Conservation (phyloP, 2,113 vertebrate genomes). For the Struthidea cinerea region DNA sequence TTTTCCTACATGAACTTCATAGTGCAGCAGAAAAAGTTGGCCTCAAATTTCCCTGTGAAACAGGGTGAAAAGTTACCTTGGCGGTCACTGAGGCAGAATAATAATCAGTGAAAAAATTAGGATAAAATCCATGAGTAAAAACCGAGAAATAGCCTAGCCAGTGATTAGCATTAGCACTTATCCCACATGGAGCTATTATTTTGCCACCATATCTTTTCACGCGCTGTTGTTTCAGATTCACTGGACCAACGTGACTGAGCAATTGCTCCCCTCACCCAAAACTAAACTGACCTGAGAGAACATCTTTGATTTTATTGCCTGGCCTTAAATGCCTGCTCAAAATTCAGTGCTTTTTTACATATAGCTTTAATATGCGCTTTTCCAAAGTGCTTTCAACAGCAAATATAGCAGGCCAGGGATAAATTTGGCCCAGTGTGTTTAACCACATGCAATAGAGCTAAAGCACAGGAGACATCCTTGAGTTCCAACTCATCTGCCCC, state of each 20-base stretch:
- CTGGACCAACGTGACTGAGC: not conserved
- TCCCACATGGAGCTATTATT: not conserved
- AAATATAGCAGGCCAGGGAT: slow-evolving; percentile 33
- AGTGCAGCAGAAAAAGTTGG: not conserved
- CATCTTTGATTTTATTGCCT: slow-evolving; percentile 5
- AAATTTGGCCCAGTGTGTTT: slow-evolving; percentile 22
- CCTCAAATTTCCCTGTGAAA: not conserved
- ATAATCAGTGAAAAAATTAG: not conserved
- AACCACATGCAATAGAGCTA: not conserved
- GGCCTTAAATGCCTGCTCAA: not conserved
- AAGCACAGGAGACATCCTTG: not conserved
- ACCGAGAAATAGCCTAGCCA: not conserved
- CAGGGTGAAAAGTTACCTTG: not conserved
- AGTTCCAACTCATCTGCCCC: slow-evolving; percentile 28
- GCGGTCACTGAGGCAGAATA: not conserved
- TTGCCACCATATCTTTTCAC: not conserved
- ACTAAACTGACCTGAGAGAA: slow-evolving; percentile 54
- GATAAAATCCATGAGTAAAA: not conserved
- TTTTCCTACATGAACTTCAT: not conserved
- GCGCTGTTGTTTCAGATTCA: not conserved
- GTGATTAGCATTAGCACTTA: not conserved
- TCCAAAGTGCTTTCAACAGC: slow-evolving; percentile 27
- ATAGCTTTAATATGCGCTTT: slow-evolving; percentile 1
- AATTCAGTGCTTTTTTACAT: slow-evolving; percentile 30
- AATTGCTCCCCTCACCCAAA: not conserved